These are phyloP conservation scores for Tachuris rubrigastra DNA, from an alignment of 2,113 vertebrate species.

Conservation along the genomic window DNA sequence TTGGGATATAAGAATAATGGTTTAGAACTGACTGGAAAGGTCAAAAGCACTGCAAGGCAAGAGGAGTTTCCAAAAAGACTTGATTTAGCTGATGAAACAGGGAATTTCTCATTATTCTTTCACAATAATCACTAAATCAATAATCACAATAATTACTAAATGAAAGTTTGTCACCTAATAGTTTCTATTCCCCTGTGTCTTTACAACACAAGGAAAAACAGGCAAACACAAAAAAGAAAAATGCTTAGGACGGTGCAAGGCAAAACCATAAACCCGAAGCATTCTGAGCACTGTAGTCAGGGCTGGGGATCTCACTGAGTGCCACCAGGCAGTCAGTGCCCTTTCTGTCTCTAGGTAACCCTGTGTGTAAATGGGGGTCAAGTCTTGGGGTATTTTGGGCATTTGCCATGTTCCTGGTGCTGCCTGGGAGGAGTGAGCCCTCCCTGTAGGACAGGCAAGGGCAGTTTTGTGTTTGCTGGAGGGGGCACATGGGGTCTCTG, in stretches of 20 bases:
- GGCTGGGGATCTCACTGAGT: neutral
- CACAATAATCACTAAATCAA: neutral
- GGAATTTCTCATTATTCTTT: neutral
- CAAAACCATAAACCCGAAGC: neutral
- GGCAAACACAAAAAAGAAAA: neutral
- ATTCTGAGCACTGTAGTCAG: neutral
- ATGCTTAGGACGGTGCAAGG: neutral
- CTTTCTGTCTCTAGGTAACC: neutral
- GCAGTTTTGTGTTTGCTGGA: neutral
- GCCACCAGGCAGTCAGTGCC: rapidly evolving
- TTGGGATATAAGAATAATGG: neutral
- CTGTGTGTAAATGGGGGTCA: rapidly evolving
- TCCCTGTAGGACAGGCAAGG: rapidly evolving
- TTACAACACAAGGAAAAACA: neutral
- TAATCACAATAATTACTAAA: too few species aligned
- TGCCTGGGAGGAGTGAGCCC: rapidly evolving
- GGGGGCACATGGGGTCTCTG: rapidly evolving
- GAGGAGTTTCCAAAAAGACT: neutral
- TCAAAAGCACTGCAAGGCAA: neutral
- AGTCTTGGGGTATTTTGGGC: too few species aligned
- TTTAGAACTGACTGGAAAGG: neutral
- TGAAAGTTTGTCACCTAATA: neutral
- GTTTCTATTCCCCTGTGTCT: neutral
- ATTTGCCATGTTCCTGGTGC: neutral
- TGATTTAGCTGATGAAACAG: neutral